Base-by-base conservation (phyloP, 2,797 vertebrate species). In the Anniella stebbinsi region DNA sequence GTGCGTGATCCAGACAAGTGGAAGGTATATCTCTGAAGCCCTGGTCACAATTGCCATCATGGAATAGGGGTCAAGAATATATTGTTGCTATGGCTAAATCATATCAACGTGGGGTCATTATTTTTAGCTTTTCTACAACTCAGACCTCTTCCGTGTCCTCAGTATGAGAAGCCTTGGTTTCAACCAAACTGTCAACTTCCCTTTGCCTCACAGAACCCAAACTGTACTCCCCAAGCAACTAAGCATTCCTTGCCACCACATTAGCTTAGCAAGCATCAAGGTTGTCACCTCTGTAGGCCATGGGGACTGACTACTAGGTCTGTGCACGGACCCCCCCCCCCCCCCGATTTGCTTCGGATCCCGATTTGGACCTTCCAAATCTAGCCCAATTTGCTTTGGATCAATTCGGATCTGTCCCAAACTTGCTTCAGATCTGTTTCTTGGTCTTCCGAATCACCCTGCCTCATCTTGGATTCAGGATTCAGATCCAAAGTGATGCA, bases 11-110 rank as follows among this genome's bases (percentile, higher is more conserved):
- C 1, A 11, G 38, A n/a, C 87, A 67, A 28, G 1, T 0, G 48
- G 60, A 84, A 63, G 84, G 41, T 83, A 88, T n/a, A 51, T 12
- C 90, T 83, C 36, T n/a, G 70, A 81, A 90, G 80, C 9, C 77
- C 54, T 88, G 82, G 84, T 36, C 36, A 60, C 23, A 48, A 87
- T 66, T 38, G 0, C 9, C 86, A 73, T 38, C 69, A 80, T 63
- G 5, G 92, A 54, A 81, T 82, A 6, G 69, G 51, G 21, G 8
- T 86, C 21, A 80, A 36, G 30, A 0, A 2, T 70, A 0, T 67
- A 86, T 10, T 8, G 78, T 80, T 2, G 15, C 57, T 7, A 38
- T 84, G 60, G 8, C 4, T 81, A 30, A 81, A n/a, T 13, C 30
- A 41, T 41, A 75, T 48, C 41, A 2, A 12, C 10, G 38, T 23